phyloP scores from a whole-genome alignment of 2,797 vertebrate species.

The Xiphophorus birchmanni region DNA sequence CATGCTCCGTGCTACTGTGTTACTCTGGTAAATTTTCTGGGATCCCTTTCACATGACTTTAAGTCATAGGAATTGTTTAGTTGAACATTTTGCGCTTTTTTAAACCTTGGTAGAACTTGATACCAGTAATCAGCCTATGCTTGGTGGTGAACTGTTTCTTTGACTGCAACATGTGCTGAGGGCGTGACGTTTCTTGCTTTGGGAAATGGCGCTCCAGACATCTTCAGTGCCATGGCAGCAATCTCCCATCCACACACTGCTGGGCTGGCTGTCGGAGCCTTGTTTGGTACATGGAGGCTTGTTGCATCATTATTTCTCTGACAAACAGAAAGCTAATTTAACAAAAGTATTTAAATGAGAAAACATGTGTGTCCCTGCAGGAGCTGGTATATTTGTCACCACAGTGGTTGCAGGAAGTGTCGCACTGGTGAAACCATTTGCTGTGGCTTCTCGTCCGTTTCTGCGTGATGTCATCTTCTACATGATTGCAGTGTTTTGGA shows the following conservation, averaged over 20 bases:
- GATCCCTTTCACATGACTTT: not conserved
- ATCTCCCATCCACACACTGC: slow-evolving; percentile 92
- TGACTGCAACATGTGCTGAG: slow-evolving; percentile 80
- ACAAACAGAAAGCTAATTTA: not conserved
- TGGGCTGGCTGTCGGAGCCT: slow-evolving; percentile 89
- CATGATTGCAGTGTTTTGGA: slow-evolving; percentile 92
- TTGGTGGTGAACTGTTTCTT: slow-evolving; percentile 63
- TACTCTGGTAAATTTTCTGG: not conserved
- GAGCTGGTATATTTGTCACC: slow-evolving; percentile 95
- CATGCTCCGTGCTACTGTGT: not conserved
- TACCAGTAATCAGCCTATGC: not conserved
- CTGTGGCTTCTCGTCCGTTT: slow-evolving; percentile 91
- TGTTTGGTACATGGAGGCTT: slow-evolving; percentile 85
- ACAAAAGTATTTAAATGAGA: not conserved
- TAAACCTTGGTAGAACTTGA: not conserved
- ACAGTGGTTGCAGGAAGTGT: slow-evolving; percentile 93
- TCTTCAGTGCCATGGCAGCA: slow-evolving; percentile 95
- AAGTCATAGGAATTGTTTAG: not conserved
- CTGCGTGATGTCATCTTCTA: slow-evolving; percentile 93
- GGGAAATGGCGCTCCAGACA: slow-evolving; percentile 94
- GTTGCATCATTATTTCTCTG: not conserved
- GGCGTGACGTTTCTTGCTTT: slow-evolving; percentile 97
- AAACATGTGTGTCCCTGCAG: slow-evolving; percentile 63
- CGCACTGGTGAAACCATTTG: slow-evolving; percentile 89
- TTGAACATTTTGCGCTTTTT: not conserved